A percentile compares a stretch with the other conserved stretches of the same genome.
phyloP scores from a whole-genome alignment of 1,140 invertebrate species.

The Maconellicoccus hirsutus region DNA sequence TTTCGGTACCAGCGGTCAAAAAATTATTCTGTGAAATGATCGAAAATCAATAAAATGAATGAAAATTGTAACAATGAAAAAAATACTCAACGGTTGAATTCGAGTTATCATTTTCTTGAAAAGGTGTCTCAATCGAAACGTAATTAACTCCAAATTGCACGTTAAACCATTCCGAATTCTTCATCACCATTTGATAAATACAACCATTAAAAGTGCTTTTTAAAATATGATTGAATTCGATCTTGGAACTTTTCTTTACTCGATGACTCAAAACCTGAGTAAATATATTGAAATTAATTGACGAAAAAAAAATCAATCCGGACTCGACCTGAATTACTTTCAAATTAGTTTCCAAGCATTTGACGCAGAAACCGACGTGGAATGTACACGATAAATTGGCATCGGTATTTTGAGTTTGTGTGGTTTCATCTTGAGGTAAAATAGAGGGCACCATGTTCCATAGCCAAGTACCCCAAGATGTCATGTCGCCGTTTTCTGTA shows the following conservation, averaged over 20 bases:
- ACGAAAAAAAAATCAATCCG: not conserved
- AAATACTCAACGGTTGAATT: not conserved
- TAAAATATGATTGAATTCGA: constrained; percentile 29
- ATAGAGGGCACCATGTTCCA: constrained; percentile 45
- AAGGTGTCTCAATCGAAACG: constrained; percentile 32
- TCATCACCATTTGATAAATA: constrained; percentile 34
- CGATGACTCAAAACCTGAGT: not conserved
- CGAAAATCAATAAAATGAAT: not conserved
- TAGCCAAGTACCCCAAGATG: constrained; percentile 46
- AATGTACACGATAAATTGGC: not conserved
- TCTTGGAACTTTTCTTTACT: constrained; percentile 1
- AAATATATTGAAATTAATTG: not conserved
- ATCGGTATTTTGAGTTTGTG: not conserved
- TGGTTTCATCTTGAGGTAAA: constrained; percentile 31
- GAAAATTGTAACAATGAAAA: not conserved
- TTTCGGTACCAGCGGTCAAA: not conserved
- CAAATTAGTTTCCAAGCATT: not conserved
- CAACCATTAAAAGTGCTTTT: constrained; percentile 35
- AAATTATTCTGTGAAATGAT: not conserved
- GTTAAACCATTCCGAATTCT: constrained; percentile 36
- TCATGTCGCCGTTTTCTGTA: constrained; percentile 28
- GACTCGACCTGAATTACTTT: not conserved
- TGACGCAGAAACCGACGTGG: not conserved
- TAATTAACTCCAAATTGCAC: constrained; percentile 36
- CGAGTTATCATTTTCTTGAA: constrained; percentile 26